phyloP scores from a whole-genome alignment of 1,140 invertebrate species.

The Zaprionus capensis region DNA sequence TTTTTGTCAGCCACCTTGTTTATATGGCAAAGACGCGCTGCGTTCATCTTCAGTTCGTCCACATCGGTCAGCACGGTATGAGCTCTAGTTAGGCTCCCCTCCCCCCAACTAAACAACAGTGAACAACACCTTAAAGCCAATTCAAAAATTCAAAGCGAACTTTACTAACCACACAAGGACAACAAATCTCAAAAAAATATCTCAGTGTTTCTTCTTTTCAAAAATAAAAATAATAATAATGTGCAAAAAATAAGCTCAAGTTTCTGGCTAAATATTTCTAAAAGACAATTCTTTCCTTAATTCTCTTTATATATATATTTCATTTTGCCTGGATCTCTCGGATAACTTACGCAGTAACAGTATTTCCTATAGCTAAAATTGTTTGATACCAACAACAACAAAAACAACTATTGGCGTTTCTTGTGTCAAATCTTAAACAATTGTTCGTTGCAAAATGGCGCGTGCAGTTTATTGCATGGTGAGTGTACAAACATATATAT shows the following conservation, averaged over 20 bases:
- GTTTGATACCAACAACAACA: slow-evolving; percentile 36
- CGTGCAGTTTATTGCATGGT: slow-evolving; percentile 83
- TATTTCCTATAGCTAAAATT: slow-evolving; percentile 62
- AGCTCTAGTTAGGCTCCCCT: slow-evolving; percentile 80
- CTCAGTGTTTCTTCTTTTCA: neutral
- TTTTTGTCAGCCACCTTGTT: slow-evolving; percentile 62
- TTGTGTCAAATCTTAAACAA: slow-evolving; percentile 64
- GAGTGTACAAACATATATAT: slow-evolving; percentile 46
- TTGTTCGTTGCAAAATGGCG: slow-evolving; percentile 77
- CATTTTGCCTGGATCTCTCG: slow-evolving; percentile 70
- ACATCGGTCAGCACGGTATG: slow-evolving; percentile 84
- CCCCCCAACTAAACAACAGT: slow-evolving; percentile 61
- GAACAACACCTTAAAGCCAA: slow-evolving; percentile 30
- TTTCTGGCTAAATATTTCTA: slow-evolving; percentile 21
- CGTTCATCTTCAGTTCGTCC: slow-evolving; percentile 84
- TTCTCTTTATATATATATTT: slow-evolving; percentile 57
- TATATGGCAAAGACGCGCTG: slow-evolving; percentile 81
- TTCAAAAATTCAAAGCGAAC: slow-evolving; percentile 21
- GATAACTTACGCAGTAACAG: slow-evolving; percentile 55
- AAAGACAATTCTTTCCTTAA: slow-evolving; percentile 56
- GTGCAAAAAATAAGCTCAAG: slow-evolving; percentile 24
- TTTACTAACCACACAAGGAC: slow-evolving; percentile 35
- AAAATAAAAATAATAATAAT: slow-evolving; percentile 7
- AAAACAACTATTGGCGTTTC: slow-evolving; percentile 71
- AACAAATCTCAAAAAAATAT: slow-evolving; percentile 13